Evolutionary conservation across 2,888 invertebrate genomes (phyloP), one percentile per base, ranked within the genome.

Genomic region (Drosophila niveifrons): DNA sequence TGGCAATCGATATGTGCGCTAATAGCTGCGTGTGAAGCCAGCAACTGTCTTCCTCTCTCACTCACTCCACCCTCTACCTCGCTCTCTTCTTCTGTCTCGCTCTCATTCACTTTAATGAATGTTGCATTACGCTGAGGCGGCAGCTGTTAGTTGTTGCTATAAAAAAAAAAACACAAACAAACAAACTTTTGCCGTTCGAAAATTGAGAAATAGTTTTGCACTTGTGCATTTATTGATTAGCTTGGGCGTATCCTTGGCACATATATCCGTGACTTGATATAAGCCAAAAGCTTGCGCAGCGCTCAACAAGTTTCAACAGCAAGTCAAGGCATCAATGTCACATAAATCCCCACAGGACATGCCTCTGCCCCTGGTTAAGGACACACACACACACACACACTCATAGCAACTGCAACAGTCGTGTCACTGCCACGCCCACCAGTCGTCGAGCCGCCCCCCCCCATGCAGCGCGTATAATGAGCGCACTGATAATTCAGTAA

Each of bases 201-300:
- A 88, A 85, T 80, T 85, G 72, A 83, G 83, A 85, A 88, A 81
- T 83, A 80, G 75, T 79, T 85, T 75, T 58, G 44, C 9, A 18
- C 23, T 10, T n/a, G 17, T 10, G 28, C 34, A 8, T 47, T 36
- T 36, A 57, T 57, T 47, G 57, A 57, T 57, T 57, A 47, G 44
- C 44, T 18, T n/a, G 41, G 17, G 17, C n/a, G 23, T 11, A 47
- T 47, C 51, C 23, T 51, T 51, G 13, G 36, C 36, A 13, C n/a
- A 23, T 36, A 51, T 51, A 51, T 51, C 23, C 44, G 9, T 23
- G 43, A n/a, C 15, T 13, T 8, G 39, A 15, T 13, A 13, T 41
- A 41, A 41, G 15, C 39, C 39, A 41, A 11, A 11, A 9, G 18
- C 31, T 10, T 50, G 9, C 4, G 2, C 23, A 23, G 28, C 29